phyloP scores from a whole-genome alignment of 2,113 vertebrate species.

The Mungos mungo region DNA sequence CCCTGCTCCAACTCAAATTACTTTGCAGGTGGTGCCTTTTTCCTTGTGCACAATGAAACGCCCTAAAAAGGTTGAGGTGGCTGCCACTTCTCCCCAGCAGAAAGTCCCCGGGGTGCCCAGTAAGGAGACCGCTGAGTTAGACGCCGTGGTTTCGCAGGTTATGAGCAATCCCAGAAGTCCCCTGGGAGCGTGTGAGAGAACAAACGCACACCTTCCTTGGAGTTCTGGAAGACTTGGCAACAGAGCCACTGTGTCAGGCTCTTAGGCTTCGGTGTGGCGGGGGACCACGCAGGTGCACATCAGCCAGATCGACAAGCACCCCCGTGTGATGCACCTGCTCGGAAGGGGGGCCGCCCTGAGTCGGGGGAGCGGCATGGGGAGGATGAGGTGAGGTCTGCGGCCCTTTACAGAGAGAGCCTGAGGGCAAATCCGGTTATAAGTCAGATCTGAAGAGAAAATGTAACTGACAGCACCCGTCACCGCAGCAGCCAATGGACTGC shows the following conservation, averaged over 20 bases:
- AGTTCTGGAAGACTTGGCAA: background rate
- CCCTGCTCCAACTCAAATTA: background rate
- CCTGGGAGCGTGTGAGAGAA: background rate
- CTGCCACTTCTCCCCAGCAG: background rate
- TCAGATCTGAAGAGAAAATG: background rate
- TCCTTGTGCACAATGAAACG: background rate
- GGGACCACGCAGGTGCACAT: accelerated
- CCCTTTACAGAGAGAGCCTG: background rate
- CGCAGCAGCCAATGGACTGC: background rate
- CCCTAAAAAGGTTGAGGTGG: background rate
- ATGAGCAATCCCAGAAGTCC: background rate
- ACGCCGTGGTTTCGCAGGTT: background rate
- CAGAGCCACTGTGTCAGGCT: background rate
- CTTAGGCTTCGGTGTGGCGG: background rate
- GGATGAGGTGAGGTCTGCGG: background rate
- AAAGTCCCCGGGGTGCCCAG: background rate
- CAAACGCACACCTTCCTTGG: accelerated
- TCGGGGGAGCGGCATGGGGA: background rate
- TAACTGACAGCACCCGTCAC: background rate
- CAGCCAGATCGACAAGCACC: background rate
- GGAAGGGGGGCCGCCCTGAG: background rate
- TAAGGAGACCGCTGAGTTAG: background rate
- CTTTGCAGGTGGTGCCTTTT: background rate
- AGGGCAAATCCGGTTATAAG: background rate
- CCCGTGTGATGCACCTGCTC: background rate